phyloP scores from a whole-genome alignment of 2,888 invertebrate species.

The Vanessa cardui region DNA sequence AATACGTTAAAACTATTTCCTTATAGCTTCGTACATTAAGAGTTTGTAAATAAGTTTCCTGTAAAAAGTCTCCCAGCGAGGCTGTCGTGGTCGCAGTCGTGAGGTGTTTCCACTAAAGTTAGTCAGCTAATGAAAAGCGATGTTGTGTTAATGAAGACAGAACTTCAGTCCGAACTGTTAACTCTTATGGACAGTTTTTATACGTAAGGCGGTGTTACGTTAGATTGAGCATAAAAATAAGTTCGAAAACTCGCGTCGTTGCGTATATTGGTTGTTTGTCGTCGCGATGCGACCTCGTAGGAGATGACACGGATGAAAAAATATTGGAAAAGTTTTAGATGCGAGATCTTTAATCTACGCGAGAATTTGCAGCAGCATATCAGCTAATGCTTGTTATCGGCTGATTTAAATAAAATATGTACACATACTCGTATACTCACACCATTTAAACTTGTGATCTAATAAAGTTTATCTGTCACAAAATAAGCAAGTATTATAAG shows the following conservation, averaged over 20 bases:
- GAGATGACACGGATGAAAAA: constrained; percentile 74
- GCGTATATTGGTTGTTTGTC: constrained; percentile 73
- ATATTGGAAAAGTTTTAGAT: constrained; percentile 73
- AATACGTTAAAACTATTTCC: constrained; percentile 22
- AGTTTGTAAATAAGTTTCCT: constrained; percentile 27
- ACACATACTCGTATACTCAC: too few species aligned
- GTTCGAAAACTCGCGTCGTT: constrained; percentile 59
- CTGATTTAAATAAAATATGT: not conserved
- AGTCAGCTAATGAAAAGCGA: constrained; percentile 69
- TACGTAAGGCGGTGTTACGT: constrained; percentile 3
- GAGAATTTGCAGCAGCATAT: constrained; percentile 6
- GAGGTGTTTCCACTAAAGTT: constrained; percentile 48
- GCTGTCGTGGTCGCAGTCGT: constrained; percentile 15
- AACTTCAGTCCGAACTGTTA: constrained; percentile 50
- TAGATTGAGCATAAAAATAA: constrained; percentile 18
- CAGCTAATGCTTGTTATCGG: not conserved
- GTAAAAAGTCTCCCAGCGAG: constrained; percentile 22
- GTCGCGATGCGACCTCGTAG: constrained; percentile 58
- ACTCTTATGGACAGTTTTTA: constrained; percentile 49
- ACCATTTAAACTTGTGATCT: too few species aligned
- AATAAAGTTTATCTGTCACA: too few species aligned
- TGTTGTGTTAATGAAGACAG: constrained; percentile 67
- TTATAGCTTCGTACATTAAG: constrained; percentile 17
- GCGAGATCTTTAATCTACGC: constrained; percentile 46
- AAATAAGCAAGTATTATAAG: too few species aligned